Base-by-base conservation (phyloP, 2,888 invertebrate genomes). In the Apodemia hepburni region DNA sequence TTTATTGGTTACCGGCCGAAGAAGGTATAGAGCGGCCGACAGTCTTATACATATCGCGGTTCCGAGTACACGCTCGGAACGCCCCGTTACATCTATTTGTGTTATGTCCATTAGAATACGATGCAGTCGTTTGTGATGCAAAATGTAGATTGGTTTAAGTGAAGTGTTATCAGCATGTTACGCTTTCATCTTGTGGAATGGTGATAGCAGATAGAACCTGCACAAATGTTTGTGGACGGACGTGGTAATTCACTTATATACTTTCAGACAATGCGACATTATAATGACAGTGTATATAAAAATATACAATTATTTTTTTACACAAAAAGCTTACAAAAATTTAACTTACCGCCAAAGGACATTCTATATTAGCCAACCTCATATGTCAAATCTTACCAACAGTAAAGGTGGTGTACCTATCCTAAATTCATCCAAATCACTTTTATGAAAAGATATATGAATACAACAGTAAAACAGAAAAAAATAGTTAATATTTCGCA, bases 201-300 rank as follows among this genome's bases (percentile, higher is more conserved):
- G 76, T 73, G 82, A 83, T 80, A 84, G 85, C 74, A 84, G 80
- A 81, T 78, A 76, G 75, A 73, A 76, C 73, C 75, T 73, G 72
- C 75, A 73, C 82, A 79, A 82, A 88, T 89, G 89, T 87, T 86
- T 81, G 77, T 89, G 78, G 89, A 89, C 85, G 89, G 89, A 70
- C 79, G 85, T 84, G 89, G 89, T 89, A 77, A 76, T 87, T 82
- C n/a, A 38, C 15, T 45, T 45, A n/a, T 5, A 2, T 45, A 38
- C n/a, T n/a, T 45, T 45, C n/a, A n/a, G 2, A 45, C 45, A 45
- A 45, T 45, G 45, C 45, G 45, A 45, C 45, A 45, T n/a, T 45
- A 45, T n/a, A n/a, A n/a, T n/a, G 45, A 45, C 45, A 38, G 12
- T 12, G 15, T 12, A 38, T 38, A 3, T 38, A 5, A 38, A 38